Base-by-base conservation (phyloP, 2,113 vertebrate species). In the rabbit (Oryctolagus cuniculus) region DNA sequence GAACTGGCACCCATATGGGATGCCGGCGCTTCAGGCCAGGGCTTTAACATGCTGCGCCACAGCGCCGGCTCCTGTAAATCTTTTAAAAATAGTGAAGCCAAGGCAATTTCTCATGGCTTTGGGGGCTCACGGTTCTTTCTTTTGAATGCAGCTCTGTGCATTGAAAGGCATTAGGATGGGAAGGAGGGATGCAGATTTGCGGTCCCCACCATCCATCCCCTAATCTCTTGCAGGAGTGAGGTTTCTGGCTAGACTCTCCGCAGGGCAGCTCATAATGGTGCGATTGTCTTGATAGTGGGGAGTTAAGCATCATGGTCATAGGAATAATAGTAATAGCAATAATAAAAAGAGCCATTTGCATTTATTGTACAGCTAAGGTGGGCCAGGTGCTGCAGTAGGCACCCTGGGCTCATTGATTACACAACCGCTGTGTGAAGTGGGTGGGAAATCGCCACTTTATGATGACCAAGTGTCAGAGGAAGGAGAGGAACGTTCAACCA, bases 321-420 rank as follows among this genome's bases (percentile, higher is more conserved):
- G 51, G 77, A 89, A 81, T 58, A 81, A 85, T 67, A n/a, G 72
- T 15, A 67, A n/a, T 21, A 75, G 58, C 29, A 64, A 64, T 36
- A 79, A 75, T 55, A 63, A 90, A 79, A 75, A 19, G 74, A 70
- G 9, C 51, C 87, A 36, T 93, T 91, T 82, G 63, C 69, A 27
- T 86, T 93, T 86, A 78, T 51, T 72, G 51, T 86, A 22, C 5
- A 15, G 31, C 63, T 86, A 61, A 85, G 67, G 16, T 4, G 55
- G 85, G 90, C 73, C 90, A 82, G 80, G 74, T 44, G 88, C 84
- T 5, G 29, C 78, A 9, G 67, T 16, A 10, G 64, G 31, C 36
- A 34, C 3, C 29, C 36, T 17, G 10, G 17, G 0, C 10, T 12
- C 72, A 13, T 91, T 90, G 80, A 66, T 84, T 55, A 29, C 63